Evolutionary conservation across 1,140 invertebrate species (phyloP), one percentile per base, ranked within the genome.

Genomic region (Steinernema khuongi): DNA sequence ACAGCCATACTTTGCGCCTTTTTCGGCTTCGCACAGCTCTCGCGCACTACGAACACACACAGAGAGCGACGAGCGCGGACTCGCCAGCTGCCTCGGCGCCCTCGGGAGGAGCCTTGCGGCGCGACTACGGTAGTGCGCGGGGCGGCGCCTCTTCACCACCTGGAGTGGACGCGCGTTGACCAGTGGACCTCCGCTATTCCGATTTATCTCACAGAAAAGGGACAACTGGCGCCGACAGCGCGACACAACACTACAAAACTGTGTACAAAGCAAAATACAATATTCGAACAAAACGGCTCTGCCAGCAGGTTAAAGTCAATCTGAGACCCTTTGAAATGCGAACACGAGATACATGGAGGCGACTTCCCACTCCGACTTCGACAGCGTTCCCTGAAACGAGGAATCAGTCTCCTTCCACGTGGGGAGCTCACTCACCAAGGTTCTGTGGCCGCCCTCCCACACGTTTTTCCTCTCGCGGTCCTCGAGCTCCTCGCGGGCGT

Each of bases 361-460:
- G 71, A 92, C 93, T 88, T 97, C 94, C 95, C 94, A 97, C 87
- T 97, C 94, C 19, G 91, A 89, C 81, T 90, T 89, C 14, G 93
- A 93, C 71, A 97, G 88, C 18, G 94, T 97, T 4, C 88, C 88
- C 87, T 88, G 79, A 31, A 86, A 83, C 70, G n/a, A 43, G 41
- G 7, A 60, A 60, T n/a, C 50, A 11, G 7, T 60, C 50, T n/a
- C 7, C 26, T 17, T 87, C 86, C 29, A 87, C 87, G 1, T 88
- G 85, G 44, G 79, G 71, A 7, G 77, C 70, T 22, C 31, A 19
- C 30, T 30, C n/a, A 29, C 31, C 29, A 28, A 22, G 30, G 36
- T 74, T 41, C 33, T 18, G 36, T 32, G 29, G 22, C n/a, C 18
- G 18, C 77, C 33, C 71, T 67, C 30, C 30, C 70, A 32, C 11